Conservation (phyloP, 2,113 vertebrate genomes). For the Cynocephalus volans region DNA sequence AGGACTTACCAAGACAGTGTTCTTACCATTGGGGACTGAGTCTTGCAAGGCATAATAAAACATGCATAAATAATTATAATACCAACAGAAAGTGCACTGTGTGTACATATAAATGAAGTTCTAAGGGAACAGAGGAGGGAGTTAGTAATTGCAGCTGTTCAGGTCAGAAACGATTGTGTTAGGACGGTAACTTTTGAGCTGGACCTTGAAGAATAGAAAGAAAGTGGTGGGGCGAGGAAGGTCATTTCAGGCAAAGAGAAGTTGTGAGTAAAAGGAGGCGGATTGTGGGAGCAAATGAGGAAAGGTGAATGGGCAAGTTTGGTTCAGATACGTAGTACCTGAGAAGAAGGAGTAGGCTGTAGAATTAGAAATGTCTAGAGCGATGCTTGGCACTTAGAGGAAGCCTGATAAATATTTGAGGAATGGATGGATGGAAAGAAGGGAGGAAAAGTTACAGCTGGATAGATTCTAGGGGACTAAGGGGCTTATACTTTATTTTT, state of each 20-base stretch:
- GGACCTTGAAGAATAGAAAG: background rate
- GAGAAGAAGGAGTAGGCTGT: background rate
- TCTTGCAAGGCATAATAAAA: conserved; percentile 9
- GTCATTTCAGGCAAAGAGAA: background rate
- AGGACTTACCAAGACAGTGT: background rate
- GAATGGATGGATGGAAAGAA: background rate
- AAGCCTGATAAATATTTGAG: background rate
- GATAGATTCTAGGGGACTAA: background rate
- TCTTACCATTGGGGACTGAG: background rate
- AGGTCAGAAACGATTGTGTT: background rate
- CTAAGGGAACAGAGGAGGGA: background rate
- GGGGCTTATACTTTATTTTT: background rate
- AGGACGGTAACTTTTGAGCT: background rate
- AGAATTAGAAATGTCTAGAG: background rate
- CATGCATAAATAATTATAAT: background rate
- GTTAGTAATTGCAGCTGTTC: background rate
- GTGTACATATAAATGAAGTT: background rate
- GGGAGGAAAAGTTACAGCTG: background rate
- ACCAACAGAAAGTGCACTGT: background rate
- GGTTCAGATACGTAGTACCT: background rate
- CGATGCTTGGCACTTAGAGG: background rate
- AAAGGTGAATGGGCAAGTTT: background rate
- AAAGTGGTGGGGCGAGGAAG: background rate
- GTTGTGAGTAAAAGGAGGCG: background rate
- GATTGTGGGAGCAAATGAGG: background rate